Evolutionary conservation across 2,797 vertebrate genomes (phyloP).

Genomic region (Propithecus perrieri): DNA sequence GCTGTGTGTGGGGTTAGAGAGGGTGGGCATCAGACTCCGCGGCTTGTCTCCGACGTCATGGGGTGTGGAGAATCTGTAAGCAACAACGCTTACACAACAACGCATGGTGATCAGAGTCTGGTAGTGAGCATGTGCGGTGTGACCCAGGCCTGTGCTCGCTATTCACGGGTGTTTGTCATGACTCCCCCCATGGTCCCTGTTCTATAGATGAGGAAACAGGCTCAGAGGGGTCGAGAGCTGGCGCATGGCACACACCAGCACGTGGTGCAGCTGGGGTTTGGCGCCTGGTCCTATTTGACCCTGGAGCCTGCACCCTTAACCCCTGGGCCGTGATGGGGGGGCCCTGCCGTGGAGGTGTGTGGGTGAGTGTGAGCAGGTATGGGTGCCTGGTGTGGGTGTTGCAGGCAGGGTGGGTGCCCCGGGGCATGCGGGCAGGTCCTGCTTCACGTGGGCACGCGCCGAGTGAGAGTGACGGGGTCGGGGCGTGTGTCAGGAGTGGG

Average conservation of each 20-base stretch:
- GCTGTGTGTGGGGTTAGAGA: neutral
- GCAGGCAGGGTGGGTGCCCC: neutral
- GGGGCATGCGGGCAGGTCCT: neutral
- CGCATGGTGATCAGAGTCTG: neutral
- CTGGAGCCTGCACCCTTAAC: too few relatives aligned
- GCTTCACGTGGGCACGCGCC: neutral
- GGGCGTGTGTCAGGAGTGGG: neutral
- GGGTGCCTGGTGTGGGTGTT: neutral
- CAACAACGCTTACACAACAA: too few relatives aligned
- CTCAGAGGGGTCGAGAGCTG: neutral
- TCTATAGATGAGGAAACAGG: neutral
- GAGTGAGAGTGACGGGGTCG: conserved; percentile 17
- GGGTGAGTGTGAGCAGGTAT: neutral
- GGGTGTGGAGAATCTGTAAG: accelerated
- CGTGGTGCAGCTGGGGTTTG: accelerated
- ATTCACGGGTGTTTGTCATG: accelerated
- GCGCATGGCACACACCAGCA: neutral
- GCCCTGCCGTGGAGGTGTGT: neutral
- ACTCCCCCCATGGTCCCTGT: too few relatives aligned
- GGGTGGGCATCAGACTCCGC: accelerated
- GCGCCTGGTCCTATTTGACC: neutral
- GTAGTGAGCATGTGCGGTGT: accelerated
- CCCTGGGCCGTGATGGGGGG: neutral
- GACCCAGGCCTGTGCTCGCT: neutral
- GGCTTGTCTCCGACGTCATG: neutral